phyloP scores from a whole-genome alignment of 2,113 vertebrate genomes.

The Pitta sordida region DNA sequence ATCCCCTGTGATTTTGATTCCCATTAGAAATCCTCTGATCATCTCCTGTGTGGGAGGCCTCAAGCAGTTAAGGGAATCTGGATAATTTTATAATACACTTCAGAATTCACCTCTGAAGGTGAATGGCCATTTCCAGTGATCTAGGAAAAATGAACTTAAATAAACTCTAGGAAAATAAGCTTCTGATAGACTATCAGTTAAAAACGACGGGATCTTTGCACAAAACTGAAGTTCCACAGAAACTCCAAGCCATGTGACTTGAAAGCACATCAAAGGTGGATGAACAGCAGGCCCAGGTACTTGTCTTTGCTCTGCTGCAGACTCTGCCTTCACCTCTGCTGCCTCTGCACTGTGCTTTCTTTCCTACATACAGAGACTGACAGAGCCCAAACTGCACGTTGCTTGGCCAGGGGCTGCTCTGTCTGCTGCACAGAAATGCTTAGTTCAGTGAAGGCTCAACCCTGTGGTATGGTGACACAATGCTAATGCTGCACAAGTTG shows the following conservation, averaged over 20 bases:
- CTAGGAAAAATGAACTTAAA: neutral
- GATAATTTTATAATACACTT: neutral
- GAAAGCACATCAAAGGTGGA: neutral
- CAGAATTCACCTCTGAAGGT: neutral
- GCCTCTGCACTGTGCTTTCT: neutral
- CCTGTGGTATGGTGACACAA: fast-evolving
- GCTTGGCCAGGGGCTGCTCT: neutral
- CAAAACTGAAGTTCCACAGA: neutral
- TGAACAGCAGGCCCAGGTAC: neutral
- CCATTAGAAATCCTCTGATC: neutral
- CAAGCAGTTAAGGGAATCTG: neutral
- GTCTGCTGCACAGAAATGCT: neutral
- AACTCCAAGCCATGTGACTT: neutral
- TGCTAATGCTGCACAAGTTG: neutral
- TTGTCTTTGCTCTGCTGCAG: neutral
- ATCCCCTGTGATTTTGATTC: neutral
- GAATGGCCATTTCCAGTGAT: neutral
- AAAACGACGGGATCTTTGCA: neutral
- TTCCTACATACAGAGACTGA: neutral
- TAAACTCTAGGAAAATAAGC: neutral
- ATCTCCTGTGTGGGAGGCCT: neutral
- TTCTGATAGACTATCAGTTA: neutral
- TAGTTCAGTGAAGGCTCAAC: neutral
- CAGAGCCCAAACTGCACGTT: neutral
- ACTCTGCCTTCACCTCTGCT: neutral